Percentiles rank a stretch among this genome's conserved stretches.
phyloP scores from a whole-genome alignment of 2,888 invertebrate species.

The Chloromyia formosa region DNA sequence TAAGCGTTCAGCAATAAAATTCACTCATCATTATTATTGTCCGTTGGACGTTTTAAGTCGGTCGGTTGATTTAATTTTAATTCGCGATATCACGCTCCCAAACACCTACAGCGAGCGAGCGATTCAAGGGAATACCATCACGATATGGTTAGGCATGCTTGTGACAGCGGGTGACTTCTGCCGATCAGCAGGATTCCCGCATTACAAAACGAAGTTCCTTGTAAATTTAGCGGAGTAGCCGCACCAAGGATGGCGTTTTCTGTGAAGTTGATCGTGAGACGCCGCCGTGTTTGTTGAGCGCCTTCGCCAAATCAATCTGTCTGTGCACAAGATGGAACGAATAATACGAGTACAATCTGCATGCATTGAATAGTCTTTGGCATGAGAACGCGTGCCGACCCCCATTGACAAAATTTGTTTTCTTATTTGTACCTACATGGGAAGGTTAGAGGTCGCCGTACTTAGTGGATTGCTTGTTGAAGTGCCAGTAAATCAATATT shows the following conservation, averaged over 20 bases:
- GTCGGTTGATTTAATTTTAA: conserved; percentile 22
- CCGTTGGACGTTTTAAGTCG: neutral
- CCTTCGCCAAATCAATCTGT: neutral
- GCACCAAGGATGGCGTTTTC: conserved; percentile 2
- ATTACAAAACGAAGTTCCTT: too few relatives aligned
- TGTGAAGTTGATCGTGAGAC: neutral
- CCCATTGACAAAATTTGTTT: conserved; percentile 63
- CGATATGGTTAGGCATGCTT: conserved; percentile 39
- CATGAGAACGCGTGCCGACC: conserved; percentile 62
- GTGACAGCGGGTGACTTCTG: conserved; percentile 44
- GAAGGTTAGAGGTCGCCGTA: conserved; percentile 16
- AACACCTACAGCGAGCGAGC: conserved; percentile 31
- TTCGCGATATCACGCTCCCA: conserved; percentile 31
- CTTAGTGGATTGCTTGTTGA: neutral
- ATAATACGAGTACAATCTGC: neutral
- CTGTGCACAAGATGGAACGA: too few relatives aligned
- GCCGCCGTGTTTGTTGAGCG: neutral
- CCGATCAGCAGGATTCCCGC: conserved; percentile 39
- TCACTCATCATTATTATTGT: conserved; percentile 41
- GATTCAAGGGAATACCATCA: conserved; percentile 16
- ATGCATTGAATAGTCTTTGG: conserved; percentile 17
- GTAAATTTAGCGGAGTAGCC: conserved; percentile 12
- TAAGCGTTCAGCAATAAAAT: conserved; percentile 39
- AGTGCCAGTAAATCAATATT: conserved; percentile 15
- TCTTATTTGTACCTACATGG: conserved; percentile 44